Evolutionary conservation across 1,140 invertebrate species (phyloP), one percentile per base, ranked within the genome.

Genomic region (Oncopodura yosiiana): DNA sequence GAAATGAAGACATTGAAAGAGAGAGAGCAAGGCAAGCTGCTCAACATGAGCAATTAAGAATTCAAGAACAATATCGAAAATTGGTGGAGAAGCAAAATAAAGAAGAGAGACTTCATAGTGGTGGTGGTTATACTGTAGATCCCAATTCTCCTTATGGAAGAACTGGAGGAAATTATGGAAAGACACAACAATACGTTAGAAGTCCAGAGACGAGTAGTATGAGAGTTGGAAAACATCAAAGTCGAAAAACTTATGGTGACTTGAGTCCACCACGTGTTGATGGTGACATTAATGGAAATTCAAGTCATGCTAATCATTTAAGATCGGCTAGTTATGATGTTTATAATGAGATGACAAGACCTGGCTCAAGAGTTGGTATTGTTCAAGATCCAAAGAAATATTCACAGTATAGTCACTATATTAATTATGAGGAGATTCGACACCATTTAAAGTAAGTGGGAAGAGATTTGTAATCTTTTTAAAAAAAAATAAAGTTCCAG

Each of bases 401-500:
- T 66, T 82, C 82, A 50, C 84, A 87, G 67, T 87, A 87, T 65
- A 82, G 84, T 30, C 84, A 87, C 67, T 87, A 87, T 65, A 82
- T 84, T 30, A 88, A 88, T 68, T 87, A 86, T 65, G 81, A 87
- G 69, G 84, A 88, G 71, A 80, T 87, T 66, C 84, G 86, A 68
- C 82, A 82, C 61, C 84, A 84, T 68, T 70, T 85, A 53, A 82
- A 79, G 81, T 83, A 73, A 78, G 73, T 50, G n/a, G n/a, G n/a
- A n/a, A n/a, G n/a, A n/a, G n/a, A n/a, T n/a, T n/a, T n/a, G n/a
- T n/a, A n/a, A n/a, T n/a, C n/a, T n/a, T n/a, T n/a, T n/a, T n/a
- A n/a, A n/a, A n/a, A n/a, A n/a, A n/a, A n/a, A n/a, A n/a, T n/a
- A n/a, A n/a, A n/a, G n/a, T n/a, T n/a, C n/a, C n/a, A n/a, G n/a